Evolutionary conservation across 1,140 invertebrate species (phyloP).

Genomic region (Sesamia nonagrioides): DNA sequence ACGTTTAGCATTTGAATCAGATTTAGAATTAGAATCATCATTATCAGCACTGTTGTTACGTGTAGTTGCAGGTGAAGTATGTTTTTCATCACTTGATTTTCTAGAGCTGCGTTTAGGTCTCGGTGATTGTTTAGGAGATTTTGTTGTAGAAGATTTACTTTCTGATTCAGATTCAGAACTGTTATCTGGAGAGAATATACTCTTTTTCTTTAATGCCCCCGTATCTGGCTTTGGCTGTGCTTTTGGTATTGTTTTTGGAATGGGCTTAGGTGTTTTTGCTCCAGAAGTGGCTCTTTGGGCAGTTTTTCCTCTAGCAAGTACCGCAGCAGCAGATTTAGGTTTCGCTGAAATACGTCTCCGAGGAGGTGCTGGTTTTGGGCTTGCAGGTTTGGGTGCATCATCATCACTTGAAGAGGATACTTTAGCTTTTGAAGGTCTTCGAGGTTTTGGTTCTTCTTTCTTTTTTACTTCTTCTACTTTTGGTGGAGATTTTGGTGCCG

Average conservation of each 20-base stretch:
- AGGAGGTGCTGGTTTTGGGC: slow-evolving; percentile 72
- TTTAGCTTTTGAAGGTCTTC: slow-evolving; percentile 73
- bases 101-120: slow-evolving; percentile 72
- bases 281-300: slow-evolving; percentile 67
- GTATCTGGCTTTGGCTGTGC: slow-evolving; percentile 80
- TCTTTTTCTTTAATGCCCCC: slow-evolving; percentile 90
- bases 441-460: slow-evolving; percentile 85
- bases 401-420: slow-evolving; percentile 84
- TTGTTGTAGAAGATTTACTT: slow-evolving; percentile 76
- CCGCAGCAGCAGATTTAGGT: slow-evolving; percentile 74
- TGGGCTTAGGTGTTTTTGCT: slow-evolving; percentile 74
- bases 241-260: slow-evolving; percentile 79
- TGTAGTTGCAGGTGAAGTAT: slow-evolving; percentile 61
- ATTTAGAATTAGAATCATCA: slow-evolving; percentile 78
- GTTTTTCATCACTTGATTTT: slow-evolving; percentile 79
- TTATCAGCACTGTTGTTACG: slow-evolving; percentile 60
- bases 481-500: slow-evolving; percentile 65
- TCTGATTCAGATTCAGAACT: slow-evolving; percentile 92
- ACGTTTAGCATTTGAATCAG: slow-evolving; percentile 79
- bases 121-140: slow-evolving; percentile 74
- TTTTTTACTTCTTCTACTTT: slow-evolving; percentile 86
- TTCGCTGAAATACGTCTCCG: slow-evolving; percentile 80
- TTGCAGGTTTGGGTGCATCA: slow-evolving; percentile 71
- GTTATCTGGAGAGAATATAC: slow-evolving; percentile 94
- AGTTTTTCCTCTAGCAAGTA: slow-evolving; percentile 73